Evolutionary conservation across 1,140 invertebrate genomes (phyloP).

Genomic region (Anoplolepis gracilipes): DNA sequence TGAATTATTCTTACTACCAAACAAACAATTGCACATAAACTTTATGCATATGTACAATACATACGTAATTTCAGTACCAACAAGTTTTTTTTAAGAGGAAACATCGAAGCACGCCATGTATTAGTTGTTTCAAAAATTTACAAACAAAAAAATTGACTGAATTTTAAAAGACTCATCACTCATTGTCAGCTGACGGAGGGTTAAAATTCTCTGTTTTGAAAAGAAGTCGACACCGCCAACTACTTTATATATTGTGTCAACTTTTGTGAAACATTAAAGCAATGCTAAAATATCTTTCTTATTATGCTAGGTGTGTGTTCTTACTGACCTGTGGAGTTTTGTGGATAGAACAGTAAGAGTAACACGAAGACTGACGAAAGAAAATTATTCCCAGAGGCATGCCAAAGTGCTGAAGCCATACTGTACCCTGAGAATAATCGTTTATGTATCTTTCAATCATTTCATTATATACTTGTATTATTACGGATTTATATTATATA

Average conservation of each 20-base stretch:
- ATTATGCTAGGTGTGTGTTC: background rate
- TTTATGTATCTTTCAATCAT: slow-evolving; percentile 48
- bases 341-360: slow-evolving; percentile 90
- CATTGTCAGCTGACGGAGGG: too few species aligned
- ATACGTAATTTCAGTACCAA: too few species aligned
- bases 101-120: too few species aligned
- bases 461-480: background rate
- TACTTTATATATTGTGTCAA: background rate
- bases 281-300: background rate
- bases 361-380: slow-evolving; percentile 87
- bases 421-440: slow-evolving; percentile 89
- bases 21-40: too few species aligned
- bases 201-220: background rate
- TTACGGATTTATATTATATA: background rate
- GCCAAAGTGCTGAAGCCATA: slow-evolving; percentile 93
- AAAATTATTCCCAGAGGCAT: slow-evolving; percentile 92
- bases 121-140: too few species aligned
- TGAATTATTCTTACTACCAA: too few species aligned
- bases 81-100: too few species aligned
- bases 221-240: background rate
- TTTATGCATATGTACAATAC: too few species aligned
- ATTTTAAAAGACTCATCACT: too few species aligned
- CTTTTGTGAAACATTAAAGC: background rate
- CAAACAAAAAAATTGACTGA: too few species aligned
- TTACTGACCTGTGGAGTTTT: slow-evolving; percentile 87